Percentiles rank a stretch among this genome's conserved stretches.
Conservation (phyloP, 2,113 vertebrate species). For the Hyperoodon ampullatus region DNA sequence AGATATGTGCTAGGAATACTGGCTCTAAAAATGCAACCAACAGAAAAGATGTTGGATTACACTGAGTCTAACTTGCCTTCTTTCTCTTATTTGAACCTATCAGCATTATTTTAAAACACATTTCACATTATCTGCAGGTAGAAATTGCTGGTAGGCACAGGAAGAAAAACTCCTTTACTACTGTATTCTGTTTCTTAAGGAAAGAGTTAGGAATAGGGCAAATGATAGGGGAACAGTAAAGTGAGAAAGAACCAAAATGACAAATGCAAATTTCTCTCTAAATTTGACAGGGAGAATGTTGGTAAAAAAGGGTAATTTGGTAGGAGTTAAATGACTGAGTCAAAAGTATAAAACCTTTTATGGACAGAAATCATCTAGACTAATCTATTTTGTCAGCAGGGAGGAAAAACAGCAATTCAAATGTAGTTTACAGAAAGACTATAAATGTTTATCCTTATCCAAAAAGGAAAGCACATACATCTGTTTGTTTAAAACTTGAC, state of each 20-base stretch:
- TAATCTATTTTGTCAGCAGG: constrained; percentile 80
- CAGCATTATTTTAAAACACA: constrained; percentile 47
- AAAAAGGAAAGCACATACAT: constrained; percentile 72
- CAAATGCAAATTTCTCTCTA: constrained; percentile 77
- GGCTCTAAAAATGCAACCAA: constrained; percentile 1
- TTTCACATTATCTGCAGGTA: constrained; percentile 26
- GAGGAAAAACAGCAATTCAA: constrained; percentile 73
- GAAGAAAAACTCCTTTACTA: not conserved
- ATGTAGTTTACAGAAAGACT: constrained; percentile 68
- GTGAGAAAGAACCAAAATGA: constrained; percentile 41
- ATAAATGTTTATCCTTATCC: constrained; percentile 72
- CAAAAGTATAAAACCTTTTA: constrained; percentile 79
- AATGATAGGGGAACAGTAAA: not conserved
- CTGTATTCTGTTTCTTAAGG: not conserved
- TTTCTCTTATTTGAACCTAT: constrained; percentile 29
- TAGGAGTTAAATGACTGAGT: constrained; percentile 71
- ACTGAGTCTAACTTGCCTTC: not conserved
- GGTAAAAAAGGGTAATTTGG: constrained; percentile 72
- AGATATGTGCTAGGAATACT: not conserved
- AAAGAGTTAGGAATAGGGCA: constrained; percentile 25
- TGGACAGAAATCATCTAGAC: constrained; percentile 75
- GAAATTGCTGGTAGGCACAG: constrained; percentile 8
- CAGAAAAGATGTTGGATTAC: not conserved
- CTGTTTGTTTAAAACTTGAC: constrained; percentile 57
- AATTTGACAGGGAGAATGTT: constrained; percentile 63